These are phyloP conservation scores for Moxostoma hubbsi DNA, from an alignment of 2,797 vertebrate genomes.

Conservation along the genomic window DNA sequence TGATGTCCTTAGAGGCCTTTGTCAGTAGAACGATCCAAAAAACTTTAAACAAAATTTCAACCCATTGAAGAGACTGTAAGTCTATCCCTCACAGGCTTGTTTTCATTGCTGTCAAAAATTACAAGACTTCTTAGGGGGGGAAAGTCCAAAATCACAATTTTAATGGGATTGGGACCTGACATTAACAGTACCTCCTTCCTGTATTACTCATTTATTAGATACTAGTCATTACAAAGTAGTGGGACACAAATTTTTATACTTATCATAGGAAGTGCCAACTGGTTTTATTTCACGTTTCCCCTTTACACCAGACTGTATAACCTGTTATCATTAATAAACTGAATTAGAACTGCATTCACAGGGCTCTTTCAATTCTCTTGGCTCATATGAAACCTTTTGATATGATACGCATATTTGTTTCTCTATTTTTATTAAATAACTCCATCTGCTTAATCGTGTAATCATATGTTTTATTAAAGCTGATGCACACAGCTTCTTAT, in stretches of 20 bases:
- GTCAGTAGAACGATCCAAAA: too few relatives aligned
- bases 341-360: neutral
- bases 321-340: slow-evolving; percentile 2
- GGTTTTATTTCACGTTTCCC: neutral
- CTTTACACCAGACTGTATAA: neutral
- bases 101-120: too few relatives aligned
- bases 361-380: neutral
- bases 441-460: neutral
- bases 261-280: neutral
- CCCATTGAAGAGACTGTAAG: too few relatives aligned
- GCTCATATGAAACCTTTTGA: neutral
- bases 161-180: too few relatives aligned
- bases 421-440: neutral
- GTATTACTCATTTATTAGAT: too few relatives aligned
- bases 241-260: neutral
- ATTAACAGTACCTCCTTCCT: too few relatives aligned
- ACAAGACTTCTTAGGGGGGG: too few relatives aligned
- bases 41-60: too few relatives aligned
- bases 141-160: too few relatives aligned
- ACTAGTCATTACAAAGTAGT: neutral
- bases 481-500: neutral
- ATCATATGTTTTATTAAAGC: neutral
- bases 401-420: slow-evolving; percentile 1
- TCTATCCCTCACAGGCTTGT: too few relatives aligned
- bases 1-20: too few relatives aligned